Base-by-base conservation (phyloP, 2,888 invertebrate species). In the Drosophila monieri region DNA sequence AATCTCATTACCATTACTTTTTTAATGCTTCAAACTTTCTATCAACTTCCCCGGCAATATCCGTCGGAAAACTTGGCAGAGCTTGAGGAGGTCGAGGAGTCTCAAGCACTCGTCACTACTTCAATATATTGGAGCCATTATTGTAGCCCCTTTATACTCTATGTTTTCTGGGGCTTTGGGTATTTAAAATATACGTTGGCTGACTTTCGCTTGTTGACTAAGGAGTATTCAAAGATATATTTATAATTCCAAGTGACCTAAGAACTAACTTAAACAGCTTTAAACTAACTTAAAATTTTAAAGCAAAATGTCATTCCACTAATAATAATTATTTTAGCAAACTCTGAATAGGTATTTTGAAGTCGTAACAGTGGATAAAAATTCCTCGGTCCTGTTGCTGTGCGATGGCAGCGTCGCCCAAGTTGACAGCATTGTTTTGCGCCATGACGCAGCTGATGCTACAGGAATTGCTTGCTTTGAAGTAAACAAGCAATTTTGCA, bases 351-450 rank as follows among this genome's bases (percentile, higher is more conserved):
- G 23, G 58, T 58, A 46, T 21, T 9, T 37, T 1, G 0, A 2
- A n/a, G 18, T 37, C 21, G 21, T 5, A 5, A 12, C 6, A 6
- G 1, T 5, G 14, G 8, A 3, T 23, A 18, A 18, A 25, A 18
- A 43, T 21, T 51, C 12, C 21, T 27, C 41, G 27, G 39, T 48
- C 14, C 18, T 37, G 30, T 46, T 55, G 27, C 23, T 49, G 58
- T 44, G 52, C 73, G 60, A 39, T 48, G 62, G 54, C 58, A 52
- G 58, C 58, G 60, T 54, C 62, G 70, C 62, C 76, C 68, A 78
- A 83, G 80, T 88, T 61, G 85, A 84, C 88, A 85, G 88, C 88
- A 88, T 88, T 84, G 83, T 84, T 88, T 88, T 76, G 80, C 46
- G 65, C 64, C 76, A 70, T 64, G 81, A 73, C 74, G 76, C 88